Conservation (phyloP, 2,888 invertebrate genomes). For the Strigamia transsilvanica region DNA sequence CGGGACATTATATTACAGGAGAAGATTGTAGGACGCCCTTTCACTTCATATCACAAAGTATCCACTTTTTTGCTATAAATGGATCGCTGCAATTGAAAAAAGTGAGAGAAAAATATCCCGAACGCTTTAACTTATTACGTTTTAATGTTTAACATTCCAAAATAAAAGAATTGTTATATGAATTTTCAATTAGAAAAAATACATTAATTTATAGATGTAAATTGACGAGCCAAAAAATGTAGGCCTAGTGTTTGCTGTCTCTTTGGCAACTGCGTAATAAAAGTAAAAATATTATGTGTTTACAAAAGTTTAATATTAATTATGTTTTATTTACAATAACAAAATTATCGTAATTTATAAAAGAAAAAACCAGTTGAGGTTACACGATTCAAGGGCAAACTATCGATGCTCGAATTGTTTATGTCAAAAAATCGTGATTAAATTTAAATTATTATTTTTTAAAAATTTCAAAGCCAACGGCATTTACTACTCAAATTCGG, state of each 20-base stretch:
- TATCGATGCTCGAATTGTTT: constrained; percentile 6
- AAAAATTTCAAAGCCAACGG: constrained; percentile 31
- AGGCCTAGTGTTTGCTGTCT: neutral
- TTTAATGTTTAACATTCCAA: constrained; percentile 21
- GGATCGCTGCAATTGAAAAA: neutral
- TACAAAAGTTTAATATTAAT: neutral
- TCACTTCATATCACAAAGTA: neutral
- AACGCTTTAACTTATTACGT: neutral
- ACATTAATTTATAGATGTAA: neutral
- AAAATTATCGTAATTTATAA: neutral
- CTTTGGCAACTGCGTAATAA: constrained; percentile 2
- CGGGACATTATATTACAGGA: neutral
- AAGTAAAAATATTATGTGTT: neutral
- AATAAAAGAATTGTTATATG: neutral
- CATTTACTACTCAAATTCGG: neutral
- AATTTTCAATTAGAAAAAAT: neutral
- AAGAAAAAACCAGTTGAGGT: neutral
- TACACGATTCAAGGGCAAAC: neutral
- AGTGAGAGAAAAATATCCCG: neutral
- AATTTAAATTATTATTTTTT: neutral
- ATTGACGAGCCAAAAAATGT: neutral
- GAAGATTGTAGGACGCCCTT: neutral
- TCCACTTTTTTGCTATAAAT: neutral
- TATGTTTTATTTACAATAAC: neutral
- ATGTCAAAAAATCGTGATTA: constrained; percentile 9